Evolutionary conservation across 1,140 invertebrate genomes (phyloP), one percentile per base, ranked within the genome.

Genomic region (Bacillus rossius): DNA sequence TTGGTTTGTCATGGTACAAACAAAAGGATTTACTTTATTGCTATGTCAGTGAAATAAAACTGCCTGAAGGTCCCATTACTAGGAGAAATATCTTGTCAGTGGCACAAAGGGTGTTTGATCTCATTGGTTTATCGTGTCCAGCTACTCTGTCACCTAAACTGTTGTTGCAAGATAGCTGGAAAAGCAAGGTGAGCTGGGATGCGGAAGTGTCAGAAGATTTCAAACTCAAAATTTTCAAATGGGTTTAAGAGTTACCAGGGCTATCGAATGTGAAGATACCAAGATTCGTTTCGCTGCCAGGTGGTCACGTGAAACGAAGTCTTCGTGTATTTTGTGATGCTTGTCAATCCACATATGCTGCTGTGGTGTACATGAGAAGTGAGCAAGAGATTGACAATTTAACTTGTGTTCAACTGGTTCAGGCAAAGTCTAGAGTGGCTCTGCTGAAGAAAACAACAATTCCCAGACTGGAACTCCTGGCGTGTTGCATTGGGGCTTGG

Each of bases 271-370:
- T 69, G 25, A 49, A 61, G 48, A 62, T 69, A 26, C 61, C 67
- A 16, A 47, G 67, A 60, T 57, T 55, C 10, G 64, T 67, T 49
- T 51, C 40, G 8, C 23, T n/a, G 8, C 29, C n/a, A 4, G 34
- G 22, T 10, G 7, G 8, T 55, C 50, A 8, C 25, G 29, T 25
- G 42, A 41, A 56, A 43, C 10, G 25, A 4, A 37, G 64, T 43
- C 51, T 67, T 38, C 71, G 71, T 26, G 59, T 65, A 0, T 75
- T 72, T 59, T 66, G 65, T 38, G 72, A 75, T 61, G 72, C 71
- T 5, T 70, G 65, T 38, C 42, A 65, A 50, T 56, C 47, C 10
- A 66, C 63, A 8, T 75, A 70, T 52, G 71, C 62, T 8, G 65
- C 67, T 10, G 65, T 50, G 13, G 41, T 67, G 2, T 75, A 71